phyloP scores from a whole-genome alignment of 2,888 invertebrate genomes.

The Odontocolon sp. region DNA sequence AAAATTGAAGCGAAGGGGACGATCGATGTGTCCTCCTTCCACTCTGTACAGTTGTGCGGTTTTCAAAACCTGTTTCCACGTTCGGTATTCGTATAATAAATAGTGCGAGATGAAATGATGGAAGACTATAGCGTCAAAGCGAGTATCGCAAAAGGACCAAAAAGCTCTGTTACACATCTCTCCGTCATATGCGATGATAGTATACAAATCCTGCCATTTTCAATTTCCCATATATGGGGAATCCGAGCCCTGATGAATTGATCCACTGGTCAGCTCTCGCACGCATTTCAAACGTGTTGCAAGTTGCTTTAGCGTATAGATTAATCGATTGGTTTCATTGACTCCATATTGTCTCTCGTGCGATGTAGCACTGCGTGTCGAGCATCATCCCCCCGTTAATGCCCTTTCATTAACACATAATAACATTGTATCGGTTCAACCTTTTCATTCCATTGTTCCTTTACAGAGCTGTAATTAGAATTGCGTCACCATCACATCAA shows the following conservation, averaged over 20 bases:
- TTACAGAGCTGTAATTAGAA: slow-evolving; percentile 17
- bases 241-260: slow-evolving; percentile 35
- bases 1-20: slow-evolving; percentile 20
- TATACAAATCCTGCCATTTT: slow-evolving; percentile 36
- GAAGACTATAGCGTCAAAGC: neutral
- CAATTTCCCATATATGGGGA: slow-evolving; percentile 28
- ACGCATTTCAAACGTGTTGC: slow-evolving; percentile 3
- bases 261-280: neutral
- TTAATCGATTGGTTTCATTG: slow-evolving; percentile 35
- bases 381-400: too few relatives aligned
- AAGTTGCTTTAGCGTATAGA: neutral
- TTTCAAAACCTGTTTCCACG: slow-evolving; percentile 33
- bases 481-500: slow-evolving; percentile 1
- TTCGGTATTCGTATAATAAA: slow-evolving; percentile 36
- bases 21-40: slow-evolving; percentile 5
- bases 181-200: slow-evolving; percentile 4
- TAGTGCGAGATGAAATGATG: slow-evolving; percentile 16
- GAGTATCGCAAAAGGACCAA: slow-evolving; percentile 15
- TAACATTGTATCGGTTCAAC: slow-evolving; percentile 3
- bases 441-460: slow-evolving; percentile 39
- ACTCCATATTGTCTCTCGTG: slow-evolving; percentile 1
- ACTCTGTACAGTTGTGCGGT: slow-evolving; percentile 37
- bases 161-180: slow-evolving; percentile 13
- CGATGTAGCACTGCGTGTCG: too few relatives aligned
- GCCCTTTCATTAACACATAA: slow-evolving; percentile 26